Conservation (phyloP, 2,797 vertebrate genomes). For the Enteromius unitaeniatus region DNA sequence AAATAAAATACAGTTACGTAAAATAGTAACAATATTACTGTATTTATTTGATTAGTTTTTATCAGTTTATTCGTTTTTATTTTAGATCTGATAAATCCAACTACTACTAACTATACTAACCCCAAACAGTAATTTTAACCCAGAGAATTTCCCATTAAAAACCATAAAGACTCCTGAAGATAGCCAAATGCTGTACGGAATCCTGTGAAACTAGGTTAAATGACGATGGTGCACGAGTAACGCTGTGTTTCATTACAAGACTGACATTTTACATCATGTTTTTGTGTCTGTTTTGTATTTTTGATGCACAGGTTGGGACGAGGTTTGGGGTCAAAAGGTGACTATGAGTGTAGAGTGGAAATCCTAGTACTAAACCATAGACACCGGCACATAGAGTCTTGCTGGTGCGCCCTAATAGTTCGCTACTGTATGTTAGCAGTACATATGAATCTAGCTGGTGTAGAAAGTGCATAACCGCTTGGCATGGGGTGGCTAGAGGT, state of each 20-base stretch:
- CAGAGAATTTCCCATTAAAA: background rate
- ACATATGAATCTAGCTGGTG: background rate
- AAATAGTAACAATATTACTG: background rate
- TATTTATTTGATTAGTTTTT: background rate
- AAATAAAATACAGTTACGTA: background rate
- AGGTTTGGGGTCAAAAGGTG: constrained; percentile 44
- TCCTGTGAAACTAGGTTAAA: background rate
- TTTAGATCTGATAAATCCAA: background rate
- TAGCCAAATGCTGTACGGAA: background rate
- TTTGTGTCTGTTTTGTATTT: constrained; percentile 39
- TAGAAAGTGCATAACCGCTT: constrained; percentile 31
- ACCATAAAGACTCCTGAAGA: background rate
- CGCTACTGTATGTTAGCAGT: background rate
- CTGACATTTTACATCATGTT: background rate
- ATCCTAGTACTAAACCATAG: constrained; percentile 41
- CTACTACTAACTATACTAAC: background rate
- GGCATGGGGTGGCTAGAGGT: constrained; percentile 21
- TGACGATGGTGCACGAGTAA: background rate
- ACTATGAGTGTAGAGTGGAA: constrained; percentile 40
- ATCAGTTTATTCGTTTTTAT: background rate
- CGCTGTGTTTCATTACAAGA: background rate
- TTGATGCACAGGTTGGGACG: constrained; percentile 35
- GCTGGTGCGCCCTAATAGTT: constrained; percentile 1
- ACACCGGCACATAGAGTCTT: background rate
- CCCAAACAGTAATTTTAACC: background rate